These are phyloP conservation scores for Venustoraphidia nigricollis DNA, from an alignment of 2,888 invertebrate genomes.

Conservation along the genomic window DNA sequence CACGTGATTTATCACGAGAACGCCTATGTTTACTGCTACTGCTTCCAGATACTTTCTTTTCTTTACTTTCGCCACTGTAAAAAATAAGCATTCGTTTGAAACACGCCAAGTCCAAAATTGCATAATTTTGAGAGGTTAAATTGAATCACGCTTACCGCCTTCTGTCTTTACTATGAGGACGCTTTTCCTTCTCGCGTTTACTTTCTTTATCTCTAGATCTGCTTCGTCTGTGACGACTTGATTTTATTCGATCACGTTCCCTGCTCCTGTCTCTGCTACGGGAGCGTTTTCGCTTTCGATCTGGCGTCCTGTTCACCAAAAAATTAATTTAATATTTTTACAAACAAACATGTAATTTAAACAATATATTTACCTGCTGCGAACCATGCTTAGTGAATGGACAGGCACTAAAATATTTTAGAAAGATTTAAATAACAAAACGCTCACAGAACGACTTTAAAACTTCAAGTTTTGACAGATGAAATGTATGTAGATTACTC, in stretches of 20 bases:
- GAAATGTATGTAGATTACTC: no score
- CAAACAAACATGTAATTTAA: no score
- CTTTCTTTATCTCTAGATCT: constrained; percentile 49
- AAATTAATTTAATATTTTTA: no score
- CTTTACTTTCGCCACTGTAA: constrained; percentile 46
- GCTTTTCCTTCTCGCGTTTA: constrained; percentile 20
- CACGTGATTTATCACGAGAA: constrained; percentile 20
- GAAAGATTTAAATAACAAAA: no score
- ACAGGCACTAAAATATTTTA: no score
- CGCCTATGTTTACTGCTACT: constrained; percentile 28
- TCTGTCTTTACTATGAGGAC: constrained; percentile 20
- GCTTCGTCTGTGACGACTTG: constrained; percentile 45
- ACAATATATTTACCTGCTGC: no score
- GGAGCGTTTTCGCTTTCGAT: no score
- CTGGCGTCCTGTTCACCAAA: no score
- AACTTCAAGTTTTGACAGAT: no score
- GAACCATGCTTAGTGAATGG: no score
- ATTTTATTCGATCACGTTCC: constrained; percentile 37
- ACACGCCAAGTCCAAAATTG: constrained; percentile 1
- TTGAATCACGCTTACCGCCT: constrained; percentile 10
- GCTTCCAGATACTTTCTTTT: constrained; percentile 39
- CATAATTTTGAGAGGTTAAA: constrained; percentile 8
- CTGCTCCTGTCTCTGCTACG: constrained; percentile 19
- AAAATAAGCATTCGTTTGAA: constrained; percentile 12
- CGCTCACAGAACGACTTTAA: no score